These are phyloP conservation scores for Pomatorhinus ruficollis DNA, from an alignment of 2,113 vertebrate genomes.

Conservation along the genomic window DNA sequence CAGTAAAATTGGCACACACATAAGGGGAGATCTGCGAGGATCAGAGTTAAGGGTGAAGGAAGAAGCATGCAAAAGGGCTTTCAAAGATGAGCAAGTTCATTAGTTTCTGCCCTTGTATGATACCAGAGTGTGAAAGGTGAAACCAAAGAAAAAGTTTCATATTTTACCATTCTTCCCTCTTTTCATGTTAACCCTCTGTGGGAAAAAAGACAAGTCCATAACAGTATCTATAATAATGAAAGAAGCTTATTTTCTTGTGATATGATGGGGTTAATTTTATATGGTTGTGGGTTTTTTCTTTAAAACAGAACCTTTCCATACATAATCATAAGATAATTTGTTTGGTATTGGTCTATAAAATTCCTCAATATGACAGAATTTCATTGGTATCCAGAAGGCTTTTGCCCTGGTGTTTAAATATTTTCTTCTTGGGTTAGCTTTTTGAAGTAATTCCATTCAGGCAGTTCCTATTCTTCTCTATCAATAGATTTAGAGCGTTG, in stretches of 20 bases:
- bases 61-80: slow-evolving; percentile 27
- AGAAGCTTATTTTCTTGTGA: not conserved
- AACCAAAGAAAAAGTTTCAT: not conserved
- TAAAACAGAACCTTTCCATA: not conserved
- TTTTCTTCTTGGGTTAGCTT: not conserved
- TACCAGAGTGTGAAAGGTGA: slow-evolving; percentile 18
- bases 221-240: not conserved
- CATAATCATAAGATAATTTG: not conserved
- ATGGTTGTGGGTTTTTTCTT: not conserved
- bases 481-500: not conserved
- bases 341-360: not conserved
- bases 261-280: not conserved
- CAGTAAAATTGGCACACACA: not conserved
- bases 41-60: slow-evolving; percentile 21
- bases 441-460: not conserved
- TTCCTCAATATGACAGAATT: not conserved
- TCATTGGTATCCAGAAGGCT: not conserved
- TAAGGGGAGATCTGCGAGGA: not conserved
- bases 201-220: not conserved
- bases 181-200: not conserved
- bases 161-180: not conserved
- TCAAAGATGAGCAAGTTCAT: not conserved
- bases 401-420: not conserved
- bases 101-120: not conserved
- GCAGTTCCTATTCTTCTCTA: not conserved